These are phyloP conservation scores for Prunella strophiata DNA, from an alignment of 2,797 vertebrate species.

Conservation along the genomic window DNA sequence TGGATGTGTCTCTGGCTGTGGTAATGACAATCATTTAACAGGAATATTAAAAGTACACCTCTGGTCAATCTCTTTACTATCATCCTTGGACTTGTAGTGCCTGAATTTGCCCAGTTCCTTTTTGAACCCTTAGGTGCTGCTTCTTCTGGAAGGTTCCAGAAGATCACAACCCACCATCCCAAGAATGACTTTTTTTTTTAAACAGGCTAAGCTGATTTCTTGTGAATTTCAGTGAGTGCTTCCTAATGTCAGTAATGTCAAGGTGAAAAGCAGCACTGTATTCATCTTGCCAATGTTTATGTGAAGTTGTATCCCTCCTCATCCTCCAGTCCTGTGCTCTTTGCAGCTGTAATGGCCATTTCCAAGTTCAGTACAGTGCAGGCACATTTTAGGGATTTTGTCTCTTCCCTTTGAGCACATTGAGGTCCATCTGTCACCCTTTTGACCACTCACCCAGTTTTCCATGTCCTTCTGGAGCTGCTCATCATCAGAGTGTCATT, in stretches of 20 bases:
- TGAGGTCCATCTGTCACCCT: background rate
- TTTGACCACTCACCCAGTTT: background rate
- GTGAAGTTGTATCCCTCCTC: background rate
- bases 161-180: background rate
- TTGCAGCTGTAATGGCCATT: background rate
- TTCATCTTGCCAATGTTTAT: background rate
- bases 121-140: background rate
- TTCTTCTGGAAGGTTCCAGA: background rate
- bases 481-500: background rate
- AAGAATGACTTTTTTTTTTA: background rate
- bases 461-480: background rate
- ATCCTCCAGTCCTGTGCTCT: background rate
- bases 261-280: background rate
- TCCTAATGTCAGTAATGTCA: background rate
- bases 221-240: background rate
- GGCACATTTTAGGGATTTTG: background rate
- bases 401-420: background rate
- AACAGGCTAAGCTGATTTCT: background rate
- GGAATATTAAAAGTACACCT: background rate
- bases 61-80: background rate
- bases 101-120: background rate
- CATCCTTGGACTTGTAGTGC: background rate
- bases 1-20: background rate
- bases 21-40: background rate
- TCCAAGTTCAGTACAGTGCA: rapidly evolving